These are phyloP conservation scores for Siniperca undulata DNA, from an alignment of 2,797 vertebrate genomes.

Conservation along the genomic window DNA sequence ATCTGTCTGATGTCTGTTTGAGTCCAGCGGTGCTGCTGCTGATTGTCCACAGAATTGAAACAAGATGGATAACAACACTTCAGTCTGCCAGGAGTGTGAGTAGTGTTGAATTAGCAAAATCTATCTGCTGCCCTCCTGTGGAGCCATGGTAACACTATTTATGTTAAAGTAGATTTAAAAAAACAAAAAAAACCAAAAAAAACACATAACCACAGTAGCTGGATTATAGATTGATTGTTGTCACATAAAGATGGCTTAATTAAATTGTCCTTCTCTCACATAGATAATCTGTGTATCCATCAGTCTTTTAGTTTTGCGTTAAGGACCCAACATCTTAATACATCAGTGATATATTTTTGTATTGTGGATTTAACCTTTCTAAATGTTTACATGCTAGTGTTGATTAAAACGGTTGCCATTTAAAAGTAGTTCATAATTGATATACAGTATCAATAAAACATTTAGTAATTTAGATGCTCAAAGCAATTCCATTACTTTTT, in stretches of 20 bases:
- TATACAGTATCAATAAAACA: background rate
- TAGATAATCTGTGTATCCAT: background rate
- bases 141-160: constrained; percentile 36
- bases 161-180: background rate
- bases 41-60: constrained; percentile 61
- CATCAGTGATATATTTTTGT: background rate
- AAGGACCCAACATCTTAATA: background rate
- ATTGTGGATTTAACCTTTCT: background rate
- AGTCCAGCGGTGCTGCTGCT: constrained; percentile 43
- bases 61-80: constrained; percentile 59
- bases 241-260: background rate
- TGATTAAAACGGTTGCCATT: background rate
- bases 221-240: background rate
- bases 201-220: background rate
- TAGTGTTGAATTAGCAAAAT: constrained; percentile 14
- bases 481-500: background rate
- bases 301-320: background rate
- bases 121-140: constrained; percentile 82
- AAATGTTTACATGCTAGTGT: background rate
- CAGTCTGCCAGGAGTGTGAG: constrained; percentile 10
- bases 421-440: background rate
- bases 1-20: constrained; percentile 42
- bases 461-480: background rate
- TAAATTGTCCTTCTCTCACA: background rate
- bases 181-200: background rate